A percentile compares a stretch with the other conserved stretches of the same genome.
phyloP scores from a whole-genome alignment of 2,113 vertebrate genomes.

The Saguinus imperator region DNA sequence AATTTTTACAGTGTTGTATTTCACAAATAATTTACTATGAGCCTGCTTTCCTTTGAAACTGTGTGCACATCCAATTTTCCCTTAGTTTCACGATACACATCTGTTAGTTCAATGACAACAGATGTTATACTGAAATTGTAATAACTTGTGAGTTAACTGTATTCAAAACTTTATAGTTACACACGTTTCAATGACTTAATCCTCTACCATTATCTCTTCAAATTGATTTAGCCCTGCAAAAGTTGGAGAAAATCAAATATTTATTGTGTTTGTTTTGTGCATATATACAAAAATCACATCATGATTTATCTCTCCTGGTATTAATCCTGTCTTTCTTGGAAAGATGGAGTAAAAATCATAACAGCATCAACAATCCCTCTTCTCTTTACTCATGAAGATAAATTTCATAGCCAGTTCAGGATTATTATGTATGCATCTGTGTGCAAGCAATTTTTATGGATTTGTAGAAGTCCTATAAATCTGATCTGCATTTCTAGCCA shows the following conservation, averaged over 20 bases:
- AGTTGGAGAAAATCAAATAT: conserved; percentile 79
- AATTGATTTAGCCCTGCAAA: conserved; percentile 77
- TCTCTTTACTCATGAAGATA: conserved; percentile 77
- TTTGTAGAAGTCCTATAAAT: conserved; percentile 64
- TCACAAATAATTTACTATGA: conserved; percentile 72
- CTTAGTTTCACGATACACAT: conserved; percentile 71
- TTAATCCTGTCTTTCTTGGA: conserved; percentile 75
- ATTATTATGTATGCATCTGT: conserved; percentile 71
- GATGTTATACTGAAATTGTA: conserved; percentile 76
- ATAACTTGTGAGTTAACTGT: conserved; percentile 79
- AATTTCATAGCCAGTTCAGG: conserved; percentile 74
- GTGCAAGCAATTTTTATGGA: conserved; percentile 51
- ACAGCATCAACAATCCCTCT: conserved; percentile 67
- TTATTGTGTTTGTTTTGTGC: conserved; percentile 74
- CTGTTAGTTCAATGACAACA: conserved; percentile 79
- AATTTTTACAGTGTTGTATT: conserved; percentile 40
- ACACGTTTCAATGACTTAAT: conserved; percentile 78
- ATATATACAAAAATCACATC: conserved; percentile 76
- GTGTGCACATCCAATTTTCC: conserved; percentile 61
- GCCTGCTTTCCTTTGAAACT: conserved; percentile 42
- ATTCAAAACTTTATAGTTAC: conserved; percentile 78
- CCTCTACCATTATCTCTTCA: conserved; percentile 74
- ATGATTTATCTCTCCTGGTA: conserved; percentile 77
- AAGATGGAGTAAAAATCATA: conserved; percentile 69
- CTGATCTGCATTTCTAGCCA: conserved; percentile 57